Conservation (phyloP, 53 echinoderm and acorn worm genomes). For the Mesocentrotus franciscanus region DNA sequence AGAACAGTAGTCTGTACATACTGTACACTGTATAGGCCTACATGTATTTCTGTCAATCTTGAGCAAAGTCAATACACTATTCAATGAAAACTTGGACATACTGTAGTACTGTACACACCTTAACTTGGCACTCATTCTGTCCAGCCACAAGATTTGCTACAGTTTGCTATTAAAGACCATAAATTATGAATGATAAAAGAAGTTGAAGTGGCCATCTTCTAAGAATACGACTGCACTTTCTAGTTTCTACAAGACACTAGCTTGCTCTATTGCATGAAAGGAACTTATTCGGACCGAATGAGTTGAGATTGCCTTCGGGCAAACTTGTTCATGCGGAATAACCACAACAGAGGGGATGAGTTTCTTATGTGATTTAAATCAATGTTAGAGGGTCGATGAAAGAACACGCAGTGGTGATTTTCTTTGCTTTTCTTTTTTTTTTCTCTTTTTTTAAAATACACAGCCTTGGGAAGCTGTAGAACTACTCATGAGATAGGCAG, state of each 20-base stretch:
- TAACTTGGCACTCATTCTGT: too few relatives aligned
- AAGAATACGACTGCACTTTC: background rate
- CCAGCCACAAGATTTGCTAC: too few relatives aligned
- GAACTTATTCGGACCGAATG: background rate
- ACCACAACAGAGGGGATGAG: background rate
- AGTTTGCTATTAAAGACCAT: too few relatives aligned
- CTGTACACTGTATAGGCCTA: too few relatives aligned
- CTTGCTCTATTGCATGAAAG: background rate
- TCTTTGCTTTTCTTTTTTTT: background rate
- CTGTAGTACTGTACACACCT: too few relatives aligned
- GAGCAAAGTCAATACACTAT: too few relatives aligned
- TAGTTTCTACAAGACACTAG: too few relatives aligned
- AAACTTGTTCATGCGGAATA: conserved; percentile 7
- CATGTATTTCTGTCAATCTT: too few relatives aligned
- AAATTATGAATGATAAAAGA: background rate
- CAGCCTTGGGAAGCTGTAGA: conserved; percentile 1
- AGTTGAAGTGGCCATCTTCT: background rate
- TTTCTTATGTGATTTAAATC: conserved; percentile 40
- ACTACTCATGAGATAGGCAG: background rate
- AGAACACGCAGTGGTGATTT: background rate
- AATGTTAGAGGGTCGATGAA: conserved; percentile 10
- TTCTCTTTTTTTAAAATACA: background rate
- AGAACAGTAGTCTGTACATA: too few relatives aligned
- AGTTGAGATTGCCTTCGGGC: background rate
- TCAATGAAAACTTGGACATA: too few relatives aligned